Evolutionary conservation across 1,140 invertebrate genomes (phyloP).

Genomic region (Zaprionus vittiger): DNA sequence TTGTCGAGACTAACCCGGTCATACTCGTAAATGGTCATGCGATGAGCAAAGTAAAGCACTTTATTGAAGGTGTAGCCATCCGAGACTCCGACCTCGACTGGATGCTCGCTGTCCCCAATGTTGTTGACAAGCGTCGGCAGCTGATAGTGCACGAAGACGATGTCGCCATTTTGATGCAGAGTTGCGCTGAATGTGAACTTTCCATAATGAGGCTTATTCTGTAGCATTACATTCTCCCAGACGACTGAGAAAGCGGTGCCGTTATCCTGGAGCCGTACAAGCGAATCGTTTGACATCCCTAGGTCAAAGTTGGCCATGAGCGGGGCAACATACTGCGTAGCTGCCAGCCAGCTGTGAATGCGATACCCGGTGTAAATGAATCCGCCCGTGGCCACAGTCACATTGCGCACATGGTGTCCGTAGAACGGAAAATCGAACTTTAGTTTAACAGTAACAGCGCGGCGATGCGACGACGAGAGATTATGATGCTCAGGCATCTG

Average conservation of each 20-base stretch:
- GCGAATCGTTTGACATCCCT: slow-evolving; percentile 90
- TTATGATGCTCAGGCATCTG: slow-evolving; percentile 88
- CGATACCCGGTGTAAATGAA: slow-evolving; percentile 99
- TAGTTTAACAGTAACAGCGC: slow-evolving; percentile 92
- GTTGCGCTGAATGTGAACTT: slow-evolving; percentile 95
- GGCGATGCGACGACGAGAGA: slow-evolving; percentile 93
- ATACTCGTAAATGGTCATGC: slow-evolving; percentile 99
- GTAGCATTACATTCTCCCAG: slow-evolving; percentile 95
- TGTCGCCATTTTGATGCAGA: slow-evolving; percentile 94
- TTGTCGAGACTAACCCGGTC: slow-evolving; percentile 93
- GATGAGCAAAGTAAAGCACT: slow-evolving; percentile 91
- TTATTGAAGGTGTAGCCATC: slow-evolving; percentile 98
- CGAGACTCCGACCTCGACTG: slow-evolving; percentile 98
- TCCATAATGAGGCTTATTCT: slow-evolving; percentile 88
- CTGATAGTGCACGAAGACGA: slow-evolving; percentile 95
- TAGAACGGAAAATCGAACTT: slow-evolving; percentile 98
- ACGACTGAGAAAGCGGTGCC: slow-evolving; percentile 95
- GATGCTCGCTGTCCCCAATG: slow-evolving; percentile 93
- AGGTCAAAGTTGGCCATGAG: slow-evolving; percentile 99
- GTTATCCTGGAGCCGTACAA: slow-evolving; percentile 94
- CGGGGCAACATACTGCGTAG: slow-evolving; percentile 99
- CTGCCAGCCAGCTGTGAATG: slow-evolving; percentile 98
- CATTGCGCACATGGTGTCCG: slow-evolving; percentile 94
- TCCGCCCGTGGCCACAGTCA: slow-evolving; percentile 98
- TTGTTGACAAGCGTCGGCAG: slow-evolving; percentile 90